Percentiles rank a stretch among this genome's conserved stretches.
phyloP scores from a whole-genome alignment of 2,888 invertebrate genomes.

The Ctena decussata region DNA sequence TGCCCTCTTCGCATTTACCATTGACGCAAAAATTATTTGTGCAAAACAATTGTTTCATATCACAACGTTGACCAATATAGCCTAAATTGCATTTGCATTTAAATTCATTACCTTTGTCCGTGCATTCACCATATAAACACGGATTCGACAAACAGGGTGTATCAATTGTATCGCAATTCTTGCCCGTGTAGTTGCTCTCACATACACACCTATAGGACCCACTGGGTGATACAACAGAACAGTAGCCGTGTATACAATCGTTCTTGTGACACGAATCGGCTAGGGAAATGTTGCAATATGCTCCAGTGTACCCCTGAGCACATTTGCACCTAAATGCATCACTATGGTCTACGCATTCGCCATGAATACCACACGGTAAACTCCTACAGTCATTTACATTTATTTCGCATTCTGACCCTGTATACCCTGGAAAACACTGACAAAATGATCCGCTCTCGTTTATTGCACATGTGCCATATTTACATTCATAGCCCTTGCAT shows the following conservation, averaged over 20 bases:
- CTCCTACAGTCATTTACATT: constrained; percentile 42
- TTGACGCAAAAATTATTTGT: background rate
- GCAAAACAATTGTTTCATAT: background rate
- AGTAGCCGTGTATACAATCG: background rate
- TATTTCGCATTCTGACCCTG: constrained; percentile 29
- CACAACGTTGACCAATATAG: background rate
- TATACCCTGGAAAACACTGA: constrained; percentile 61
- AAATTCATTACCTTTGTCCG: background rate
- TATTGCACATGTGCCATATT: constrained; percentile 50
- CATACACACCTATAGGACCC: background rate
- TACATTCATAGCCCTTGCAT: constrained; percentile 27
- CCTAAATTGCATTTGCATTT: background rate
- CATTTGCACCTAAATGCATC: constrained; percentile 43
- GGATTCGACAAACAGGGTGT: background rate
- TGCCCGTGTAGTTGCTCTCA: background rate
- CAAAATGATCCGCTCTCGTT: constrained; percentile 53
- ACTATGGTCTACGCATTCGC: constrained; percentile 45
- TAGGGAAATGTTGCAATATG: constrained; percentile 35
- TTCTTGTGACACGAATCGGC: constrained; percentile 30
- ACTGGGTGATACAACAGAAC: background rate
- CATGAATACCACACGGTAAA: constrained; percentile 44
- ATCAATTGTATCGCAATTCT: background rate
- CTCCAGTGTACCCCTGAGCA: constrained; percentile 21
- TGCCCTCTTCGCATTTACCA: constrained; percentile 36
- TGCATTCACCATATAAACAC: background rate